Percentiles rank a stretch among this genome's conserved stretches.
These are phyloP conservation scores for Heliconius ismenius DNA, from an alignment of 2,888 invertebrate species.

Conservation along the genomic window DNA sequence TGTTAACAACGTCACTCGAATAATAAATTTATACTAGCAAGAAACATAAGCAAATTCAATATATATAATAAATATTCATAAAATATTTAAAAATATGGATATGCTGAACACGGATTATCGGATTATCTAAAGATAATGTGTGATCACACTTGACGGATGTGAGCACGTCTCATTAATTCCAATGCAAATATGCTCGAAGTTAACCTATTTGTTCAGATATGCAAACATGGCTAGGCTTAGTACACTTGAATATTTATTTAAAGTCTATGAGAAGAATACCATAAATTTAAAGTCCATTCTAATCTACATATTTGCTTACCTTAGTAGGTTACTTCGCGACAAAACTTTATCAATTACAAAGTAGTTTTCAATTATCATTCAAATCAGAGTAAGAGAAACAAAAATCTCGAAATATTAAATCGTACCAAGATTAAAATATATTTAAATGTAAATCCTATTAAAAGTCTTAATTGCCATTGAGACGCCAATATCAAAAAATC, in stretches of 20 bases:
- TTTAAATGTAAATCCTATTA: too few species aligned
- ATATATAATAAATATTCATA: constrained; percentile 13
- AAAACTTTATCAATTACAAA: not conserved
- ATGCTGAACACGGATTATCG: not conserved
- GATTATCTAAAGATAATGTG: constrained; percentile 20
- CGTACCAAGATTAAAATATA: too few species aligned
- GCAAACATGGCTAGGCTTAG: constrained; percentile 34
- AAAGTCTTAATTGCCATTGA: too few species aligned
- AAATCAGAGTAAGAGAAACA: too few species aligned
- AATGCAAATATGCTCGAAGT: constrained; percentile 46
- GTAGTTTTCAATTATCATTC: not conserved
- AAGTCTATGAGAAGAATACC: not conserved
- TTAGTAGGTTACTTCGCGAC: too few species aligned
- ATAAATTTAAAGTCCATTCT: not conserved
- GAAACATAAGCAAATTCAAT: not conserved
- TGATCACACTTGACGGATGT: constrained; percentile 47
- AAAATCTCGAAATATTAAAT: too few species aligned
- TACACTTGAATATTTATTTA: constrained; percentile 21
- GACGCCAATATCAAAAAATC: too few species aligned
- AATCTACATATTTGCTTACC: not conserved
- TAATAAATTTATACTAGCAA: too few species aligned
- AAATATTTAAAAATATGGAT: not conserved
- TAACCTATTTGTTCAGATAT: constrained; percentile 43
- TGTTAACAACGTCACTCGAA: too few species aligned
- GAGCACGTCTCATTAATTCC: constrained; percentile 48